Evolutionary conservation across 2,888 invertebrate genomes (phyloP).

Genomic region (Anaspis maculata): DNA sequence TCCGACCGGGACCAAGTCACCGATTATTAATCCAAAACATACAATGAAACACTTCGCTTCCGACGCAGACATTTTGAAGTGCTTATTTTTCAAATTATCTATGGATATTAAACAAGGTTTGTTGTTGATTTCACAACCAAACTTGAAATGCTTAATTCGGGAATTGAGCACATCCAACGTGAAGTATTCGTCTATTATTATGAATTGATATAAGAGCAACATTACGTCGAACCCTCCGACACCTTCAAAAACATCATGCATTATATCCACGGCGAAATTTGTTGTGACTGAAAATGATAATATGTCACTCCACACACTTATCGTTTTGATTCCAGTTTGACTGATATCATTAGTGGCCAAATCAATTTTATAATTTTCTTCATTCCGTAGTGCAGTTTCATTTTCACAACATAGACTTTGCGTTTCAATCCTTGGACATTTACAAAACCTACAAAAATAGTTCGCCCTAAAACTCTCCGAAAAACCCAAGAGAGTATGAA

Average conservation of each 20-base stretch:
- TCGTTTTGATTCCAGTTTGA: not conserved
- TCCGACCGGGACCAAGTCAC: constrained; percentile 13
- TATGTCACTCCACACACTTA: not conserved
- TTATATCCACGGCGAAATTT: not conserved
- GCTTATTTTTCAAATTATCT: constrained; percentile 11
- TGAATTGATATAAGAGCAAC: constrained; percentile 9
- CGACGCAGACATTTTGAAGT: constrained; percentile 18
- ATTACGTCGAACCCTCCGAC: not conserved
- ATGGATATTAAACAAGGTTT: constrained; percentile 12
- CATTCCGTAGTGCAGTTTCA: not conserved
- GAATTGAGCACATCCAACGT: not conserved
- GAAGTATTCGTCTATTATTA: constrained; percentile 8
- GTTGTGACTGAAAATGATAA: not conserved
- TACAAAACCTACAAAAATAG: constrained; percentile 25
- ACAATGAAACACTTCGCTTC: constrained; percentile 17
- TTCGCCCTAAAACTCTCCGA: constrained; percentile 8
- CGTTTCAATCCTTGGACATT: constrained; percentile 13
- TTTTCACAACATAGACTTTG: constrained; percentile 5
- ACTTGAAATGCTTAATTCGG: constrained; percentile 14
- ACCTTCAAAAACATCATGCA: not conserved
- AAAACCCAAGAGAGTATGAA: constrained; percentile 19
- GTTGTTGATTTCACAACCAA: constrained; percentile 9
- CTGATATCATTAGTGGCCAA: not conserved
- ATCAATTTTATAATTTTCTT: not conserved
- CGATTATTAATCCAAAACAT: constrained; percentile 16